Evolutionary conservation across 2,113 vertebrate species (phyloP).

Genomic region (Centrocercus urophasianus): DNA sequence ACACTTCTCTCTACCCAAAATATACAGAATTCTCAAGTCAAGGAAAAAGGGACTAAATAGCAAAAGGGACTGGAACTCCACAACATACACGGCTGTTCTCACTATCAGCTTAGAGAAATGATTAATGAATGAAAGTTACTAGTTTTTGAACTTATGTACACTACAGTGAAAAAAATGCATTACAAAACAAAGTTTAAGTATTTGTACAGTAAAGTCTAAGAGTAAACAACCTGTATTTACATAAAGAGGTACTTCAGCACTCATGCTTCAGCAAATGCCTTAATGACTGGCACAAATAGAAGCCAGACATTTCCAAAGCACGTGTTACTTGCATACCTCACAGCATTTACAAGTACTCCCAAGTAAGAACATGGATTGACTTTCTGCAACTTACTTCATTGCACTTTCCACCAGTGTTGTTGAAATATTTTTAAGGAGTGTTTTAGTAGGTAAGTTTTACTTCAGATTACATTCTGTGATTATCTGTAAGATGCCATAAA

Average conservation of each 20-base stretch:
- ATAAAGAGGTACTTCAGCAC: neutral
- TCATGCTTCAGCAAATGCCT: neutral
- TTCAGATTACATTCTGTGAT: neutral
- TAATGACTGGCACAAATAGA: neutral
- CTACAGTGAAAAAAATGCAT: neutral
- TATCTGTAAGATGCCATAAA: neutral
- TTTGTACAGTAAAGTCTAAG: neutral
- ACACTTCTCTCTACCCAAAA: neutral
- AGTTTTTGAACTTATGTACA: rapidly evolving
- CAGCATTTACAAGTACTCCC: neutral
- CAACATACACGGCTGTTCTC: neutral
- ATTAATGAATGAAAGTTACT: neutral
- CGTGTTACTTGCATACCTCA: neutral
- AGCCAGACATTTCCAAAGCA: neutral
- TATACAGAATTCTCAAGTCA: neutral
- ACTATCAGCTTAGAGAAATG: neutral
- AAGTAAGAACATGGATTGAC: neutral
- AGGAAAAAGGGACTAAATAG: no score
- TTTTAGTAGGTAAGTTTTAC: neutral
- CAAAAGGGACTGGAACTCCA: neutral
- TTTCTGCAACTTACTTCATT: neutral
- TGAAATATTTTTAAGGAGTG: neutral
- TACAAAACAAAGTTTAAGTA: neutral
- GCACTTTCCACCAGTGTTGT: neutral
- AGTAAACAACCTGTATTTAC: neutral